Conservation (phyloP, 1,140 invertebrate species). For the Drosophila pseudoananassae region DNA sequence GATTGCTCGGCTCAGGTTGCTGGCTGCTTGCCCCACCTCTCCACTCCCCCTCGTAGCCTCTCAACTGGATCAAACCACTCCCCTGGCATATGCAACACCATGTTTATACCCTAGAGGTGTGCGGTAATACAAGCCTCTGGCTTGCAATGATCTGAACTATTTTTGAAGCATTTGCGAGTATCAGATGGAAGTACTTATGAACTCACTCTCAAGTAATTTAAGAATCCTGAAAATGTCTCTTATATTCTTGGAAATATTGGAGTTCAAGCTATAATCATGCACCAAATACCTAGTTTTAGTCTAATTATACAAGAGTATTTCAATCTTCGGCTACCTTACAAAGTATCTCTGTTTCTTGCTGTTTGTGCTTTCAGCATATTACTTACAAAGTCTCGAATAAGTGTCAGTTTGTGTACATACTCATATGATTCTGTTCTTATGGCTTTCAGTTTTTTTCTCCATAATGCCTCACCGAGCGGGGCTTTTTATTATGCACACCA, state of each 20-base stretch:
- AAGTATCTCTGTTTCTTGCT: slow-evolving; percentile 2
- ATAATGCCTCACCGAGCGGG: slow-evolving; percentile 58
- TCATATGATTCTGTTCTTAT: slow-evolving; percentile 52
- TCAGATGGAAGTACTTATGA: no score
- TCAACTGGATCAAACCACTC: background rate
- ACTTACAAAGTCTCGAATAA: slow-evolving; percentile 67
- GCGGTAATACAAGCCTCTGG: slow-evolving; percentile 16
- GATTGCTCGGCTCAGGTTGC: slow-evolving; percentile 75
- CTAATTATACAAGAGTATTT: slow-evolving; percentile 3
- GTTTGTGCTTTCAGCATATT: slow-evolving; percentile 68
- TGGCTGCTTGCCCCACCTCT: slow-evolving; percentile 29
- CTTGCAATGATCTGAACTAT: no score
- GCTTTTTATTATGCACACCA: slow-evolving; percentile 70
- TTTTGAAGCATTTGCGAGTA: background rate
- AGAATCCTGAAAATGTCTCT: no score
- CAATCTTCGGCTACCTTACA: background rate
- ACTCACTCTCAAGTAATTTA: no score
- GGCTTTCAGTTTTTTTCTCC: slow-evolving; percentile 52
- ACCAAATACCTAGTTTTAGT: no score
- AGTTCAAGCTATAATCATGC: no score
- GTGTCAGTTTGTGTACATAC: slow-evolving; percentile 20
- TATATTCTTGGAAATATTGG: no score
- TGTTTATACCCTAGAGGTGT: slow-evolving; percentile 25
- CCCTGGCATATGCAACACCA: slow-evolving; percentile 3
- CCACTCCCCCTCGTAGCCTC: background rate